These are phyloP conservation scores for Chelonus formosanus DNA, from an alignment of 2,888 invertebrate genomes.

Conservation along the genomic window DNA sequence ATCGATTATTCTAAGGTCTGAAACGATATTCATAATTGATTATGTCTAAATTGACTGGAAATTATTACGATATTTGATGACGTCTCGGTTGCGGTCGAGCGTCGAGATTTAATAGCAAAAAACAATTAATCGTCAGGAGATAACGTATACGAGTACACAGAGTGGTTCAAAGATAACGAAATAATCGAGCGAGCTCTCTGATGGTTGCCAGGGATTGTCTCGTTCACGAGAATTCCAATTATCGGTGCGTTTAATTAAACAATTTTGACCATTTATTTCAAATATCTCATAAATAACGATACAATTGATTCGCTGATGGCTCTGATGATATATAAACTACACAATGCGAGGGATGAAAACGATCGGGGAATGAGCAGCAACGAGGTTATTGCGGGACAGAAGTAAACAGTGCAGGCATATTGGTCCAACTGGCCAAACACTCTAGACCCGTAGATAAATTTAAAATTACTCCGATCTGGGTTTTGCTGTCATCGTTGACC, in stretches of 20 bases:
- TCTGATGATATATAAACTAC: conserved; percentile 27
- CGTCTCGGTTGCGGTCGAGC: conserved; percentile 7
- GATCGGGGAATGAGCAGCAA: conserved; percentile 2
- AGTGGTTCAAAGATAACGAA: conserved; percentile 4
- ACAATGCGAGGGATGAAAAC: not conserved
- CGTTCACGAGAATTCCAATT: conserved; percentile 15
- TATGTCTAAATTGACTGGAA: conserved; percentile 35
- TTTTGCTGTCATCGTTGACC: conserved; percentile 30
- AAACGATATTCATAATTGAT: too few relatives aligned
- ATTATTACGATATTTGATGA: conserved; percentile 32
- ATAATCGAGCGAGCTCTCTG: conserved; percentile 7
- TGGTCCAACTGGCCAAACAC: conserved; percentile 44
- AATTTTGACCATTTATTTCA: conserved; percentile 1
- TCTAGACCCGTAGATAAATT: conserved; percentile 34
- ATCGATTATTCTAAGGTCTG: too few relatives aligned
- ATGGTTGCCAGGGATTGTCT: not conserved
- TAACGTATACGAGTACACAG: not conserved
- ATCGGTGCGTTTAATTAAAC: conserved; percentile 6
- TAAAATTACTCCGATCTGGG: conserved; percentile 49
- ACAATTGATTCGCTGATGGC: conserved; percentile 15
- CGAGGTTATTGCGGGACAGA: too few relatives aligned
- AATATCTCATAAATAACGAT: not conserved
- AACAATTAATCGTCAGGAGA: conserved; percentile 34
- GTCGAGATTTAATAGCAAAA: conserved; percentile 27
- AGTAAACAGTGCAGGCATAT: conserved; percentile 35